Conservation (phyloP, 2,888 invertebrate genomes). For the Drosophila ezoana region DNA sequence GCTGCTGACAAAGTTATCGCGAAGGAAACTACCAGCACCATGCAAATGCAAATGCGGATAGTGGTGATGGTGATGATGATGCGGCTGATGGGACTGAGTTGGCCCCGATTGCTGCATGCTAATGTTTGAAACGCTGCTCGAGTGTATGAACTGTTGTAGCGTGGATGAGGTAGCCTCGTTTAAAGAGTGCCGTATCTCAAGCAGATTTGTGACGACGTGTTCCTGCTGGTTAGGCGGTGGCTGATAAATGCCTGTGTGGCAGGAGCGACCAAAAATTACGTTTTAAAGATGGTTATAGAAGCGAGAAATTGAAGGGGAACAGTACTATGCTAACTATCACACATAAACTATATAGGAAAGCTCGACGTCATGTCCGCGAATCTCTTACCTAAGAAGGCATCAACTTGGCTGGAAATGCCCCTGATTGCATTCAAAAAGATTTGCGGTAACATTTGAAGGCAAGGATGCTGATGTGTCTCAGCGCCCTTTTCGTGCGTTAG, state of each 20-base stretch:
- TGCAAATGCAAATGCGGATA: constrained; percentile 82
- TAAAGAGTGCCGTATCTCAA: constrained; percentile 83
- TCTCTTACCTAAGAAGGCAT: constrained; percentile 94
- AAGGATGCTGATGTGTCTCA: constrained; percentile 96
- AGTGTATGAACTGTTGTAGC: constrained; percentile 73
- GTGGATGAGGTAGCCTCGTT: constrained; percentile 82
- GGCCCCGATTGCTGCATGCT: constrained; percentile 48
- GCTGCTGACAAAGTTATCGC: constrained; percentile 82
- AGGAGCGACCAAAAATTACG: constrained; percentile 8
- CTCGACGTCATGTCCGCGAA: neutral
- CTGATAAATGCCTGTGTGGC: constrained; percentile 82
- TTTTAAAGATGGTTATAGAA: constrained; percentile 36
- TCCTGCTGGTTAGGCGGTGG: constrained; percentile 76
- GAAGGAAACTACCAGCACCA: constrained; percentile 80
- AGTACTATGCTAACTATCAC: constrained; percentile 23
- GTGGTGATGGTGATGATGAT: constrained; percentile 60
- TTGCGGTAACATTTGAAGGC: constrained; percentile 91
- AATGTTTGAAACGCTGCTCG: constrained; percentile 72
- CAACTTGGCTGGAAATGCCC: constrained; percentile 96
- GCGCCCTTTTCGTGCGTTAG: constrained; percentile 90
- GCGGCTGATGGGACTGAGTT: constrained; percentile 37
- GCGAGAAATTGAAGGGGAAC: constrained; percentile 33
- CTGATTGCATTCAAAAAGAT: constrained; percentile 97
- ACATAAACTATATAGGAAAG: neutral
- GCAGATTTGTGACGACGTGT: constrained; percentile 82